Evolutionary conservation across 2,888 invertebrate genomes (phyloP).

Genomic region (Oligia latruncula): DNA sequence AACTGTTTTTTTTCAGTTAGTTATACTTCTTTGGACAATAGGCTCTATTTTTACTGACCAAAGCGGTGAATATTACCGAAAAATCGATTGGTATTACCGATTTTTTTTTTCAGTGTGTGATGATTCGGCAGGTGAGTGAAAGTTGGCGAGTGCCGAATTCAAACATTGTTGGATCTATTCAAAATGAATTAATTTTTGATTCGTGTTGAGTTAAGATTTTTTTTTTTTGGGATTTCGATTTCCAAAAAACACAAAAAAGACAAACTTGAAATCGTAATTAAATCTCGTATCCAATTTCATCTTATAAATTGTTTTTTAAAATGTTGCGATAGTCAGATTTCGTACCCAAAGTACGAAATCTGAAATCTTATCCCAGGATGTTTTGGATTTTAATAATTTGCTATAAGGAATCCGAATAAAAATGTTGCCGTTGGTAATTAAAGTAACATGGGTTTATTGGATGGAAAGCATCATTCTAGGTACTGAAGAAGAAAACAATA

Average conservation of each 20-base stretch:
- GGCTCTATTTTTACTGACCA: too few relatives aligned
- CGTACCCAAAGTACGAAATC: neutral
- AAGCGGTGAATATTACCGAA: too few relatives aligned
- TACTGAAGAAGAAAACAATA: neutral
- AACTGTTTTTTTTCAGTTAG: too few relatives aligned
- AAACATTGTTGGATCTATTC: neutral
- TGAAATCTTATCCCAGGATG: too few relatives aligned
- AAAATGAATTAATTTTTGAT: neutral
- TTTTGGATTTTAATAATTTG: neutral
- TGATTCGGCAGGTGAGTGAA: neutral
- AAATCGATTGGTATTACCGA: too few relatives aligned
- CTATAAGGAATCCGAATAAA: neutral
- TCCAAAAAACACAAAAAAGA: neutral
- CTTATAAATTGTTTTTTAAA: too few relatives aligned
- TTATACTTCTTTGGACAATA: too few relatives aligned
- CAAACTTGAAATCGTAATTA: neutral
- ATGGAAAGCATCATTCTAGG: neutral
- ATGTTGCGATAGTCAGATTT: neutral
- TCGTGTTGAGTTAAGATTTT: neutral
- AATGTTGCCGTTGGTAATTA: too few relatives aligned
- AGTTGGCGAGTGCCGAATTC: neutral
- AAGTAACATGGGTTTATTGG: neutral
- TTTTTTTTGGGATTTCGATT: too few relatives aligned
- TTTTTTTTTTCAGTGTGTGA: too few relatives aligned
- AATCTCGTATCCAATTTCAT: neutral